Percentiles rank a stretch among this genome's conserved stretches.
Conservation (phyloP, 2,888 invertebrate species). For the Hirtodrosophila confusa region DNA sequence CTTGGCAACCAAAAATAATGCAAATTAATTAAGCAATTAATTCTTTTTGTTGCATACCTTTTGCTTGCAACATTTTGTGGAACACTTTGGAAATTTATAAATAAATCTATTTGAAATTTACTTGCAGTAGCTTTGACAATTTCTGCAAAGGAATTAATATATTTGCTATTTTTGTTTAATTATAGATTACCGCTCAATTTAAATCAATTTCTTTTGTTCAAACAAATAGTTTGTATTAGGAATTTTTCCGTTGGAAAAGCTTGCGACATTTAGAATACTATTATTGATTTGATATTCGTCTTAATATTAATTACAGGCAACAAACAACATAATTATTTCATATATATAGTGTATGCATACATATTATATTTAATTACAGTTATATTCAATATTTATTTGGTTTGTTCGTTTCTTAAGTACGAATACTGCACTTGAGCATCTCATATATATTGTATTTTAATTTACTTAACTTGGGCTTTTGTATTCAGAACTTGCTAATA, state of each 20-base stretch:
- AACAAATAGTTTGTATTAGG: slow-evolving; percentile 37
- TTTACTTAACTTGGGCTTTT: slow-evolving; percentile 19
- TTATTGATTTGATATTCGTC: slow-evolving; percentile 56
- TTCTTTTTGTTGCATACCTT: too few relatives aligned
- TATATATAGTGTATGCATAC: slow-evolving; percentile 32
- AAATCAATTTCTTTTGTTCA: slow-evolving; percentile 1
- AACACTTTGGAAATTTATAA: too few relatives aligned
- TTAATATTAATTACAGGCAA: slow-evolving; percentile 63
- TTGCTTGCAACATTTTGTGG: too few relatives aligned
- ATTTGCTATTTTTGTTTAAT: neutral
- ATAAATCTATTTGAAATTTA: too few relatives aligned
- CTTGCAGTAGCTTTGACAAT: too few relatives aligned
- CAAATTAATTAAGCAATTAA: neutral
- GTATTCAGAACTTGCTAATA: slow-evolving; percentile 28
- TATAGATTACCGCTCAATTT: slow-evolving; percentile 7
- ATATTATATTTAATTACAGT: slow-evolving; percentile 45
- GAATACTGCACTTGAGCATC: slow-evolving; percentile 35
- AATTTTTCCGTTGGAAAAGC: slow-evolving; percentile 50
- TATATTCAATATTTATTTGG: slow-evolving; percentile 23
- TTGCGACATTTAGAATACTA: slow-evolving; percentile 49
- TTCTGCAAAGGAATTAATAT: neutral
- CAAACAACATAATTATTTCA: slow-evolving; percentile 65
- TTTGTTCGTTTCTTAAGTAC: slow-evolving; percentile 1
- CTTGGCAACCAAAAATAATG: slow-evolving; percentile 1
- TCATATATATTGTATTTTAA: slow-evolving; percentile 11